Base-by-base conservation (phyloP, 2,797 vertebrate genomes). In the Eulemur coronatus region DNA sequence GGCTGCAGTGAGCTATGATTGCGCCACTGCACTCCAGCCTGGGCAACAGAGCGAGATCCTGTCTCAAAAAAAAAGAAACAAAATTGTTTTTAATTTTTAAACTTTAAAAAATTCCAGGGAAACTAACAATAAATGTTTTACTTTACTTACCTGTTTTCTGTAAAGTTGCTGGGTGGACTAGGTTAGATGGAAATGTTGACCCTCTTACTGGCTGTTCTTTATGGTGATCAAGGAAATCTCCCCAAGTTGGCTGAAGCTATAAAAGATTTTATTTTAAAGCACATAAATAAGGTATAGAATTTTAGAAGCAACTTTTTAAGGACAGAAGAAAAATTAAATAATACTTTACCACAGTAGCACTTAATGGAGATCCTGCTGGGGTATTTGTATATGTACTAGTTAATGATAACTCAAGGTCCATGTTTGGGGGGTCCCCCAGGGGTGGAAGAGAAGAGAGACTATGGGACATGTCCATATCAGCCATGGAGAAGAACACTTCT, bases 401-500 rank as follows among this genome's bases (percentile, higher is more conserved):
- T 93, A 99, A 98, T 85, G 99, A 99, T 91, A 99, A 98, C 97
- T 99, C 99, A 96, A 99, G 98, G 98, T 99, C 99, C 97, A 99
- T 99, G 22, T 99, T 99, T 94, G 99, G 99, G 61, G 99, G 99
- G 81, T 99, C 99, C 92, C 99, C 99, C 91, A 99, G 99, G 84
- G 99, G 99, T 84, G 99, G 99, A 81, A 99, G 99, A 41, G 99
- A 99, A 3, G 99, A 99, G 88, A 99, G 98, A 96, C 99, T 99
- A 96, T 99, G 99, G 85, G 99, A 99, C 99, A 99, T 99, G 97
- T 99, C 99, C 99, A 99, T 99, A 98, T 99, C 99, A 61, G 99
- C 99, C 99, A 99, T 99, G 63, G 99, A 99, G 98, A 99, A 99
- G 99, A 99, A 99, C 91, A 99, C 99, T 96, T 99, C 99, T 98